Percentiles rank a stretch among this genome's conserved stretches.
Evolutionary conservation across 2,888 invertebrate species (phyloP).

Genomic region (Hemithea aestivaria): DNA sequence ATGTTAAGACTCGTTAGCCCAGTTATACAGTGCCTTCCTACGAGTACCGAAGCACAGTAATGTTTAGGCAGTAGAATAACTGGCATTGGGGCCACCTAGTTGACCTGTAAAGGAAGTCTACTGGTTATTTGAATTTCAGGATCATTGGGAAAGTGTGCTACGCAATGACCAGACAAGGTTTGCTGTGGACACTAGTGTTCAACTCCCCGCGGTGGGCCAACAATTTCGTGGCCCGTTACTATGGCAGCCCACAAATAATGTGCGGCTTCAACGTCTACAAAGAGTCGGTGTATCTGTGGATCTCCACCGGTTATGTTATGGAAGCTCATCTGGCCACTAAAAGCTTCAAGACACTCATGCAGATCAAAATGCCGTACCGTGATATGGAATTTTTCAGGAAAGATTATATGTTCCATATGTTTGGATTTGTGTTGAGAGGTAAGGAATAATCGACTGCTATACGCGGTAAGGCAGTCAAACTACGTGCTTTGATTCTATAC

Average conservation of each 20-base stretch:
- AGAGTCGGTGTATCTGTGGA: not conserved
- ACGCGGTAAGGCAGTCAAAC: too few relatives aligned
- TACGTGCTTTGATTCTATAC: too few relatives aligned
- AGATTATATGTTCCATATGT: constrained; percentile 1
- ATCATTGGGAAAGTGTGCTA: not conserved
- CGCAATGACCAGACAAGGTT: not conserved
- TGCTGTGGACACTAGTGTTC: not conserved
- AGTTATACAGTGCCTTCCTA: too few relatives aligned
- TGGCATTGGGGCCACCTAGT: too few relatives aligned
- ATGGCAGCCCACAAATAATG: not conserved
- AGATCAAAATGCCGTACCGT: not conserved
- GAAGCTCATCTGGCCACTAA: not conserved
- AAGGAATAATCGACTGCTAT: not conserved
- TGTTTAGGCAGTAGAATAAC: too few relatives aligned
- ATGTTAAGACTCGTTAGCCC: too few relatives aligned
- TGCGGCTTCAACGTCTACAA: not conserved
- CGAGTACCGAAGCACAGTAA: too few relatives aligned
- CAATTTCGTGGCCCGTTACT: not conserved
- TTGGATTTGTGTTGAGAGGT: constrained; percentile 1
- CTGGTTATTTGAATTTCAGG: too few relatives aligned
- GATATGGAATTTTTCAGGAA: not conserved
- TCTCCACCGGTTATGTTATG: not conserved
- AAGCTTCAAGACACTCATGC: not conserved
- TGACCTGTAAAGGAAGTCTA: too few relatives aligned
- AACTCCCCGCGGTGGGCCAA: not conserved